Evolutionary conservation across 2,888 invertebrate species (phyloP).

Genomic region (Digitonthophagus gazella): DNA sequence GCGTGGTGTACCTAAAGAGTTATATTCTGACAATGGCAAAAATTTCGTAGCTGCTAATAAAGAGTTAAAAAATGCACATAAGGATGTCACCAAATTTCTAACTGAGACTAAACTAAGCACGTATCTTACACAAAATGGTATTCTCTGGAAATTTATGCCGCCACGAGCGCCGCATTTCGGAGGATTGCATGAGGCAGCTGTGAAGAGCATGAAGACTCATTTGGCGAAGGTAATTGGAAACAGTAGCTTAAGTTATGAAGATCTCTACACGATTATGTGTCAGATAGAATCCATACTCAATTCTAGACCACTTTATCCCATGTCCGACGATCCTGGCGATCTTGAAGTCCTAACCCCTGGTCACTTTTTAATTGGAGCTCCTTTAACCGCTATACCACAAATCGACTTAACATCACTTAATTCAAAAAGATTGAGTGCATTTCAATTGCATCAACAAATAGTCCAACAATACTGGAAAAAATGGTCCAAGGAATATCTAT

Average conservation of each 20-base stretch:
- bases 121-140: background rate
- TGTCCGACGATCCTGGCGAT: no score
- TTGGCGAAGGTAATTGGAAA: background rate
- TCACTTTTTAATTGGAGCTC: no score
- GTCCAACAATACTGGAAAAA: no score
- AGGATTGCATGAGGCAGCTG: slow-evolving; percentile 2
- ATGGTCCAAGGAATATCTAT: no score
- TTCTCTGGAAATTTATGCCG: slow-evolving; percentile 8
- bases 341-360: no score
- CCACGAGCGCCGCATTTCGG: slow-evolving; percentile 2
- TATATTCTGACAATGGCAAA: slow-evolving; percentile 33
- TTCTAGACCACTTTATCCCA: background rate
- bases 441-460: no score
- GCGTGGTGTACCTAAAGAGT: slow-evolving; percentile 28
- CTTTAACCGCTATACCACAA: no score
- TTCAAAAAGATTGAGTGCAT: no score
- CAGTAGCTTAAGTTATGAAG: background rate
- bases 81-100: slow-evolving; percentile 3
- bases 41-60: slow-evolving; percentile 29
- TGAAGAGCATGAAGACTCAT: background rate
- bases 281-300: background rate
- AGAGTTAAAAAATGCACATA: slow-evolving; percentile 15
- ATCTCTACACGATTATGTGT: background rate
- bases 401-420: no score
- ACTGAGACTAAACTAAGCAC: slow-evolving; percentile 5